These are phyloP conservation scores for Palloptera scutellata DNA, from an alignment of 2,888 invertebrate species.

Conservation along the genomic window DNA sequence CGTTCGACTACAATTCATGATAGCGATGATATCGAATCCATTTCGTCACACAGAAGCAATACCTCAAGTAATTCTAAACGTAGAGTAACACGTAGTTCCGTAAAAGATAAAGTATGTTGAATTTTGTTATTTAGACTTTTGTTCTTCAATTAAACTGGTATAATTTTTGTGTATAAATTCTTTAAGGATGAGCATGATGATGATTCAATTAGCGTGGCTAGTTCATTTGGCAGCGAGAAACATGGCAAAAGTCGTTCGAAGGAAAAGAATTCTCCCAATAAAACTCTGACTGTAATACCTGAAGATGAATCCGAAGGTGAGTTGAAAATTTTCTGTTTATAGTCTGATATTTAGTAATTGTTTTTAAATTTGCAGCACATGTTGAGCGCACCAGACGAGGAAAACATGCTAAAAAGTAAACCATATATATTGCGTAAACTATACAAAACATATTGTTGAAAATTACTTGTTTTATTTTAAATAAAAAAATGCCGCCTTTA, in stretches of 20 bases:
- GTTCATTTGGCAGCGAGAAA: conserved; percentile 43
- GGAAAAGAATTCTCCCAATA: conserved; percentile 42
- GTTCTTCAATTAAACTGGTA: not conserved
- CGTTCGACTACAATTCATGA: conserved; percentile 37
- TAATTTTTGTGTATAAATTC: conserved; percentile 1
- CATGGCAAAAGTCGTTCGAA: conserved; percentile 37
- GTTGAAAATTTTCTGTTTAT: not conserved
- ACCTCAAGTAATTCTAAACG: conserved; percentile 39
- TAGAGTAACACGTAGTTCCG: conserved; percentile 43
- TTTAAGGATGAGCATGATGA: conserved; percentile 44
- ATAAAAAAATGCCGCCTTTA: not conserved
- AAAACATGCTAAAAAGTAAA: no score
- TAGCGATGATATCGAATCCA: conserved; percentile 49
- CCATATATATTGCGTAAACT: not conserved
- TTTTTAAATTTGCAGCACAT: no score
- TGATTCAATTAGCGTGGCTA: conserved; percentile 42
- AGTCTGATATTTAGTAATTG: no score
- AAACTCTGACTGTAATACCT: conserved; percentile 41
- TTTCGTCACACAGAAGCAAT: conserved; percentile 44
- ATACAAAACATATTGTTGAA: conserved; percentile 7
- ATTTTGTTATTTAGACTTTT: not conserved
- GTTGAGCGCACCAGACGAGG: no score
- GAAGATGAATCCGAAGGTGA: conserved; percentile 43
- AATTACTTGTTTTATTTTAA: not conserved
- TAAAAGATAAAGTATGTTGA: conserved; percentile 41